phyloP scores from a whole-genome alignment of 2,113 vertebrate species.

The Chaenocephalus aceratus region DNA sequence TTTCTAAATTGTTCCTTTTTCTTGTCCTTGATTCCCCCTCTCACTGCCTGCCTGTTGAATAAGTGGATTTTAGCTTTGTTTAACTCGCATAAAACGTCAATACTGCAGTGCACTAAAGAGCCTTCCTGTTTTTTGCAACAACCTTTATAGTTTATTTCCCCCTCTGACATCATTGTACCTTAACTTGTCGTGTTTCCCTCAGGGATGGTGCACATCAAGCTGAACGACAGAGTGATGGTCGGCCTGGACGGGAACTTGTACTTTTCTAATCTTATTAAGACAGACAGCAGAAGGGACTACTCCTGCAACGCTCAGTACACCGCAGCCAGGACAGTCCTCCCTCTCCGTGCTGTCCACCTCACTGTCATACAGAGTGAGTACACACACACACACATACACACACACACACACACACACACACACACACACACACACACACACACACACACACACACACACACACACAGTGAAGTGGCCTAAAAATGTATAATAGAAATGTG shows the following conservation, averaged over 20 bases:
- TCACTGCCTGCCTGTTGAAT: neutral
- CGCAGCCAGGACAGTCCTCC: constrained; percentile 86
- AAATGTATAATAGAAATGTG: too few species aligned
- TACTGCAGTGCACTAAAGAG: neutral
- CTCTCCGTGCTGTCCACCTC: constrained; percentile 85
- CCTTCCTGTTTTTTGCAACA: neutral
- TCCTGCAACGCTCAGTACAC: constrained; percentile 89
- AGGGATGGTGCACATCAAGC: constrained; percentile 86
- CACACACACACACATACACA: constrained; percentile 1
- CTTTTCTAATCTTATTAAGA: constrained; percentile 85
- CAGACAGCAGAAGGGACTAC: constrained; percentile 87
- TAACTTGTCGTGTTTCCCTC: neutral
- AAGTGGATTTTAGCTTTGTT: neutral
- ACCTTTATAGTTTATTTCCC: neutral
- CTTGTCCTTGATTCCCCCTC: neutral
- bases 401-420: too few species aligned
- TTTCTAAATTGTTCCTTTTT: neutral
- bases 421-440: too few species aligned
- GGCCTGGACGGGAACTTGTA: constrained; percentile 90
- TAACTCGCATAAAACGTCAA: neutral
- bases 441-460: too few species aligned
- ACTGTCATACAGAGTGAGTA: constrained; percentile 85
- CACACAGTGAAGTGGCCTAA: too few species aligned
- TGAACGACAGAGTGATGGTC: constrained; percentile 85
- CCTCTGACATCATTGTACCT: neutral